phyloP scores from a whole-genome alignment of 2,888 invertebrate species.

The Ophioninae sp. region DNA sequence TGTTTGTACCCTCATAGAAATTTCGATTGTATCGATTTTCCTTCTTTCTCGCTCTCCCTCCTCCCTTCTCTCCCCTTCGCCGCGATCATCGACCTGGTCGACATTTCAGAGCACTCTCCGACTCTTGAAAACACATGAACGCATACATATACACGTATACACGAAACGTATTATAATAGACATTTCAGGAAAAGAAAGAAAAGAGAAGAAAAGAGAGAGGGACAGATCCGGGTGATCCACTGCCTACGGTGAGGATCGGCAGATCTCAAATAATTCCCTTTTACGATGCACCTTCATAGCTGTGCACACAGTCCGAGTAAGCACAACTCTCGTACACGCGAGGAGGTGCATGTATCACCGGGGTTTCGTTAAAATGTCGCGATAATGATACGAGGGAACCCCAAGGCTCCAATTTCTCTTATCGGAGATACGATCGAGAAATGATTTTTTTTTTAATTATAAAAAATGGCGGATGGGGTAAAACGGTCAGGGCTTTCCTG shows the following conservation, averaged over 20 bases:
- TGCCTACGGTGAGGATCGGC: constrained; percentile 52
- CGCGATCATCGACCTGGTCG: constrained; percentile 50
- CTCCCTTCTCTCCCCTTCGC: neutral
- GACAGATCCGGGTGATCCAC: constrained; percentile 64
- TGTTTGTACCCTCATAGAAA: constrained; percentile 56
- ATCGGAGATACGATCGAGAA: too few relatives aligned
- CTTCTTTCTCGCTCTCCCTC: constrained; percentile 28
- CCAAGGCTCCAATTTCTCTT: too few relatives aligned
- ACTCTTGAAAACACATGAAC: constrained; percentile 27
- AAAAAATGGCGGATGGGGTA: neutral
- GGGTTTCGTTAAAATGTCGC: too few relatives aligned
- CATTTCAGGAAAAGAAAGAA: constrained; percentile 19
- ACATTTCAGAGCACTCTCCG: constrained; percentile 61
- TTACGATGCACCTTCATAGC: neutral
- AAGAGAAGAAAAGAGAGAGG: constrained; percentile 51
- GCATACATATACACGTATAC: neutral
- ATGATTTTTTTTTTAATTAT: too few relatives aligned
- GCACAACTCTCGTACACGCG: too few relatives aligned
- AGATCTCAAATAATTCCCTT: constrained; percentile 40
- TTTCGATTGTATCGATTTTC: constrained; percentile 64
- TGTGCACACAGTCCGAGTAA: neutral
- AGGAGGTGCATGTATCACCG: too few relatives aligned
- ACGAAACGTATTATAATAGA: neutral
- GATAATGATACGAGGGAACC: too few relatives aligned
- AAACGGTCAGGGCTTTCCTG: too few relatives aligned